phyloP scores from a whole-genome alignment of 1,140 invertebrate genomes.

The Thaumatotibia leucotreta region DNA sequence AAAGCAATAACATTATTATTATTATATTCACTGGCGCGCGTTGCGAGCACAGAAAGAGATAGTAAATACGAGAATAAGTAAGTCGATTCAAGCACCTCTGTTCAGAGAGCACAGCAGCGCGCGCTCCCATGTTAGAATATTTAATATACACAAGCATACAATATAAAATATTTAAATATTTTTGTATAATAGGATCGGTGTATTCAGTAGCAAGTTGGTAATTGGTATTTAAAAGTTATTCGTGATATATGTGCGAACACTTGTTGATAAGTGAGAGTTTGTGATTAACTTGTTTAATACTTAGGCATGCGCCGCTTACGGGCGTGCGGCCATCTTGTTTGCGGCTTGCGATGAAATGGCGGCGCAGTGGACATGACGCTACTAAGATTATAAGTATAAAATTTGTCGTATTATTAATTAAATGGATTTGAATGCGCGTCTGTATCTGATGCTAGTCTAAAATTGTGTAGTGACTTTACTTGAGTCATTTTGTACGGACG shows the following conservation, averaged over 20 bases:
- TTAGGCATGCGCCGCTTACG: slow-evolving; percentile 56
- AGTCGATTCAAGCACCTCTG: slow-evolving; percentile 11
- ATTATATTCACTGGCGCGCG: slow-evolving; percentile 59
- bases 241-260: slow-evolving; percentile 44
- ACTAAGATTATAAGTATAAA: not conserved
- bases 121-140: slow-evolving; percentile 47
- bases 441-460: not conserved
- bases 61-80: slow-evolving; percentile 4
- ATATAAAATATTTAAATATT: slow-evolving; percentile 63
- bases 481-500: not conserved
- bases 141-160: slow-evolving; percentile 62
- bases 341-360: slow-evolving; percentile 9
- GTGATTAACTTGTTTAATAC: slow-evolving; percentile 49
- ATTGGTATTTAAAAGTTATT: slow-evolving; percentile 58
- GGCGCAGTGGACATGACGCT: not conserved
- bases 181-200: slow-evolving; percentile 72
- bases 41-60: slow-evolving; percentile 25
- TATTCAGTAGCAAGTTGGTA: slow-evolving; percentile 68
- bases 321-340: slow-evolving; percentile 61
- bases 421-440: not conserved
- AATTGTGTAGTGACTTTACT: not conserved
- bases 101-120: slow-evolving; percentile 46
- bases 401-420: not conserved
- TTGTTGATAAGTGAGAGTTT: slow-evolving; percentile 55
- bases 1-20: slow-evolving; percentile 69